These are phyloP conservation scores for Pangasianodon gigas DNA, from an alignment of 2,113 vertebrate genomes.

Conservation along the genomic window DNA sequence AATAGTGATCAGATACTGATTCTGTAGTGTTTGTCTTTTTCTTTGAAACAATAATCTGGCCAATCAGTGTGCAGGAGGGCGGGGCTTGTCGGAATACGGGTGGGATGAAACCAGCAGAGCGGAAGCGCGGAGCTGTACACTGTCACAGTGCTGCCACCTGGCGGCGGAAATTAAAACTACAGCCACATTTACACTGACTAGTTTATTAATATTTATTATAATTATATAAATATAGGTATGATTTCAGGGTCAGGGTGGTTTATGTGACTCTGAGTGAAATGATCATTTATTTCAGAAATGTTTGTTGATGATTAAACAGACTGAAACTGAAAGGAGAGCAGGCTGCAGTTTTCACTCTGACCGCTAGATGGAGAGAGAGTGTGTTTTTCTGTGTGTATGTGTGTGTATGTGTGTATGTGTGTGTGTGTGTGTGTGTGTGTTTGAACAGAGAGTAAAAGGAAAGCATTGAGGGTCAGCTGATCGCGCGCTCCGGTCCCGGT, in stretches of 20 bases:
- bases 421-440: conserved; percentile 16
- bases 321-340: not conserved
- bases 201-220: not conserved
- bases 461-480: conserved; percentile 20
- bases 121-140: not conserved
- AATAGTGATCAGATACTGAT: not conserved
- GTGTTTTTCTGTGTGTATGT: not conserved
- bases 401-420: not conserved
- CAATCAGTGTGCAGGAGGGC: not conserved
- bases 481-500: not conserved
- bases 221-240: not conserved
- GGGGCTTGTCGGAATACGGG: not conserved
- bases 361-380: not conserved
- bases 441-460: not conserved
- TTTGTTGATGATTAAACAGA: not conserved
- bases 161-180: not conserved
- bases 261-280: not conserved
- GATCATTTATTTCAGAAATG: not conserved
- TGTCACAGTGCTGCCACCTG: not conserved
- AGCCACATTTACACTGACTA: not conserved
- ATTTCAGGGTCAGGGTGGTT: not conserved
- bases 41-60: not conserved
- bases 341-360: not conserved
- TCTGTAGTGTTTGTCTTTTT: not conserved
- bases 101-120: no score